These are phyloP conservation scores for Amphiura filiformis DNA, from an alignment of 35 echinoderm and acorn worm genomes.

Conservation along the genomic window DNA sequence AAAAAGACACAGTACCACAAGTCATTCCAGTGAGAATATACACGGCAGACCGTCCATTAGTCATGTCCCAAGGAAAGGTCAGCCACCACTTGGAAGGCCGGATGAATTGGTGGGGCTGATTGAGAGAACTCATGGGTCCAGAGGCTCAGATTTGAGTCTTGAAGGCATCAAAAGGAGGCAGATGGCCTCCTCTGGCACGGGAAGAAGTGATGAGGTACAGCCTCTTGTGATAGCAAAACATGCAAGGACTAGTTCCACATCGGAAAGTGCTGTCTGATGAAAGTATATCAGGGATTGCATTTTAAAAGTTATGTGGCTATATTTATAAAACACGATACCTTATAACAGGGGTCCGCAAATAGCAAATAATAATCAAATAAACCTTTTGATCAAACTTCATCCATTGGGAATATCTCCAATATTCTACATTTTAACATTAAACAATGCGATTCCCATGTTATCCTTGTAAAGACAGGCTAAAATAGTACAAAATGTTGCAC, in stretches of 20 bases:
- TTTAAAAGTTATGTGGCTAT: too few species aligned
- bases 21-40: background rate
- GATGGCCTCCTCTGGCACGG: background rate
- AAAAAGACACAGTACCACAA: constrained; percentile 13
- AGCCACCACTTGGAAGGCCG: background rate
- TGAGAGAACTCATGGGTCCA: background rate
- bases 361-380: too few species aligned
- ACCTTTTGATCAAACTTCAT: too few species aligned
- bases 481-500: too few species aligned
- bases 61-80: background rate
- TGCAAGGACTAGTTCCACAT: background rate
- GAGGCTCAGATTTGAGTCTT: constrained; percentile 25
- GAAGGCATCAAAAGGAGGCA: constrained; percentile 9
- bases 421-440: too few species aligned
- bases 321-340: too few species aligned
- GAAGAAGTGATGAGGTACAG: constrained; percentile 34
- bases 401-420: too few species aligned
- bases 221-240: constrained; percentile 2
- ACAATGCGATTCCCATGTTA: too few species aligned
- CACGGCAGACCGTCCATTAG: background rate
- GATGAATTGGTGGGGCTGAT: constrained; percentile 21
- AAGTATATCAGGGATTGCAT: too few species aligned
- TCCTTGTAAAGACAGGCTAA: too few species aligned
- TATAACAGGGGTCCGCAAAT: too few species aligned
- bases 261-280: background rate